phyloP scores from a whole-genome alignment of 2,113 vertebrate genomes.

The Antennarius striatus region DNA sequence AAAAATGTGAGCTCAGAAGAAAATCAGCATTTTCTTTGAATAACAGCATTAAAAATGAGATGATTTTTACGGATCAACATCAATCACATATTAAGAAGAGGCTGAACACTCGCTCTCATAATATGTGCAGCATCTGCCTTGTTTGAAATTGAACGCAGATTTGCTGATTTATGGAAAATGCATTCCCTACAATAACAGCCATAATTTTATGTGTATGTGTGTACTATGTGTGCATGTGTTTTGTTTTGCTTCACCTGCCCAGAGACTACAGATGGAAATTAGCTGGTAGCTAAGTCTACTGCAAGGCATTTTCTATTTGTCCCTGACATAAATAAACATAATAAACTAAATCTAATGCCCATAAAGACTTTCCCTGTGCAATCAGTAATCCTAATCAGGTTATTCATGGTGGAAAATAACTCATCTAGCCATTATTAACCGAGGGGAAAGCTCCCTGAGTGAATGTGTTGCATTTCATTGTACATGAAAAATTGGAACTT shows the following conservation, averaged over 20 bases:
- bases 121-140: background rate
- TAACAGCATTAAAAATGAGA: constrained; percentile 11
- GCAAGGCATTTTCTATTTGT: too few relatives aligned
- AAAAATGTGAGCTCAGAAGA: too few relatives aligned
- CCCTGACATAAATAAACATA: too few relatives aligned
- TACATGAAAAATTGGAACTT: background rate
- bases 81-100: constrained; percentile 7
- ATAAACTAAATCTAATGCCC: too few relatives aligned
- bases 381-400: constrained; percentile 19
- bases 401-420: background rate
- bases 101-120: constrained; percentile 1
- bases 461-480: background rate
- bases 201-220: background rate
- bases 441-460: background rate
- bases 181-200: constrained; percentile 1
- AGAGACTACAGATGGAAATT: too few relatives aligned
- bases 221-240: too few relatives aligned
- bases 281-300: too few relatives aligned
- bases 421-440: constrained; percentile 4
- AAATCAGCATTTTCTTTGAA: background rate
- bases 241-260: too few relatives aligned
- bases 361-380: constrained; percentile 5
- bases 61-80: constrained; percentile 8
- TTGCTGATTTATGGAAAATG: constrained; percentile 17
- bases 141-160: constrained; percentile 10